Evolutionary conservation across 1,140 invertebrate genomes (phyloP).

Genomic region (Zaprionus vittiger): DNA sequence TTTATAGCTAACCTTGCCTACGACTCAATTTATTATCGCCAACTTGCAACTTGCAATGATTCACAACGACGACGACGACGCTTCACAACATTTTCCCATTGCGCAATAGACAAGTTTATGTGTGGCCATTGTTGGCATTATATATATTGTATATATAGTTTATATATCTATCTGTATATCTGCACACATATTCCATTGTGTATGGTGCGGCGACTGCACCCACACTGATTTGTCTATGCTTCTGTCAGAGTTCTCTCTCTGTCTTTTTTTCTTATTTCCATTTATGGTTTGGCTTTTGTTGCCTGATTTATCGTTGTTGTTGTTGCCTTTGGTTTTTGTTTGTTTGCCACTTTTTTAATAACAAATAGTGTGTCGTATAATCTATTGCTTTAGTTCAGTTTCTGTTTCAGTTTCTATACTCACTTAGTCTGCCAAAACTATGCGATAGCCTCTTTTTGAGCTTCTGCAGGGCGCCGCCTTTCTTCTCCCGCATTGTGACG

Average conservation of each 20-base stretch:
- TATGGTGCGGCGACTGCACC: not conserved
- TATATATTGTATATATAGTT: not conserved
- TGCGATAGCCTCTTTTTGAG: constrained; percentile 95
- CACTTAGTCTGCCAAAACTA: constrained; percentile 96
- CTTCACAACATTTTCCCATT: not conserved
- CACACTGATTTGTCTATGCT: not conserved
- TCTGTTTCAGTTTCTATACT: constrained; percentile 86
- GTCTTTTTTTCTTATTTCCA: not conserved
- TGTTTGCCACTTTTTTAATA: constrained; percentile 6
- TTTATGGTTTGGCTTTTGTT: constrained; percentile 9
- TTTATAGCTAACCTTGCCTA: constrained; percentile 1
- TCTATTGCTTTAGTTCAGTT: constrained; percentile 13
- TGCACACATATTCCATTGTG: not conserved
- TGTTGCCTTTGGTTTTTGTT: not conserved
- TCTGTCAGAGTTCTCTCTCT: not conserved
- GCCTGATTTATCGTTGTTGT: constrained; percentile 6
- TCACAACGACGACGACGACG: not conserved
- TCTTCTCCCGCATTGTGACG: constrained; percentile 95
- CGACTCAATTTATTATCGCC: not conserved
- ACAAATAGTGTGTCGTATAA: constrained; percentile 6
- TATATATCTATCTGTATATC: not conserved
- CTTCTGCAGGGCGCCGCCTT: constrained; percentile 94
- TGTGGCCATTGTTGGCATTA: constrained; percentile 3
- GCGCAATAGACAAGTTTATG: constrained; percentile 6
- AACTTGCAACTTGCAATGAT: not conserved